Base-by-base conservation (phyloP, 2,113 vertebrate genomes). In the Panthera tigris region DNA sequence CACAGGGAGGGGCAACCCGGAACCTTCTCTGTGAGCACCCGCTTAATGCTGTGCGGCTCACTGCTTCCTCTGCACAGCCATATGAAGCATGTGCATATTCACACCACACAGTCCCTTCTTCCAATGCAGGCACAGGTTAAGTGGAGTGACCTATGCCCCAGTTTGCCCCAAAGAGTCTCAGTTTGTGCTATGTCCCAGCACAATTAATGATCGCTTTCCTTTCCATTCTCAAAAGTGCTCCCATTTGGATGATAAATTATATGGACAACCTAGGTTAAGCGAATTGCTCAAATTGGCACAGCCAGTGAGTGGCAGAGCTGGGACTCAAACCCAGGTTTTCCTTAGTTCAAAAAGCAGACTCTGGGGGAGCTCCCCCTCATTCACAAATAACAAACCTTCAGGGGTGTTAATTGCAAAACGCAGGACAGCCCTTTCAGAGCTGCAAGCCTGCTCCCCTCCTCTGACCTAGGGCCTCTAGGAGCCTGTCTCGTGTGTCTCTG, bases 41-140 rank as follows among this genome's bases (percentile, higher is more conserved):
- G 0, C 16, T 33, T 2, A 39, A 61, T 7, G 23, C 65, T 12
- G 12, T 0, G 33, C 1, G 65, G 1, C n/a, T 52, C 74, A 48
- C 3, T 1, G 7, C 19, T 8, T 9, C 78, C 19, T 50, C 82
- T 25, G 52, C 11, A 21, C 5, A 4, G 52, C 82, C n/a, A 3
- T 5, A 3, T 2, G 74, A 52, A 73, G 50, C 66, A 18, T 0
- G 0, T n/a, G 33, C n/a, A 1, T 13, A 7, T 66, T 16, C 25
- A 5, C 5, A 31, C 25, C 55, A 33, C 14, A 9, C 1, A 0
- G 14, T 55, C 52, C 16, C 0, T 29, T 33, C 65, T 68, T 50
- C 71, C 57, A 2, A 16, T 4, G 71, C 18, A 13, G 71, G 95
- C 81, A 68, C 4, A 29, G 66, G 29, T 55, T 61, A 16, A 1